Conservation (phyloP, 2,888 invertebrate genomes). For the Plagiodera versicolora region DNA sequence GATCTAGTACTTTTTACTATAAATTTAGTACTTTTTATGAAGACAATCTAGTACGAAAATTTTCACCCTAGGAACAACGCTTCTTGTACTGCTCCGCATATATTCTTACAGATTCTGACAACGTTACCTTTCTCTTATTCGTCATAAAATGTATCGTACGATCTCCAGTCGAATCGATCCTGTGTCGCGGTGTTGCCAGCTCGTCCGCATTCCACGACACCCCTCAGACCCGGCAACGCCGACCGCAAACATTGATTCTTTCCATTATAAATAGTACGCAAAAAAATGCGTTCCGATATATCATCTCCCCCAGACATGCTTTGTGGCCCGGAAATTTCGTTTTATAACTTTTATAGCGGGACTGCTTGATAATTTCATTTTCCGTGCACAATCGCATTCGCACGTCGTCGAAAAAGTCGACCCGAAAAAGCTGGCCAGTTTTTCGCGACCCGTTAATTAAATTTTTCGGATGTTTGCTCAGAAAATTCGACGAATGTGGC, state of each 20-base stretch:
- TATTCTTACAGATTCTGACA: no score
- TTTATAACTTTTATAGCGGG: slow-evolving; percentile 56
- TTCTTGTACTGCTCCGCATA: no score
- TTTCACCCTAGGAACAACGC: no score
- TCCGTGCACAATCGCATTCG: slow-evolving; percentile 45
- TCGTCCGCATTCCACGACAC: slow-evolving; percentile 44
- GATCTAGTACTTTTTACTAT: no score
- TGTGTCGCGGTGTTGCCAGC: slow-evolving; percentile 44
- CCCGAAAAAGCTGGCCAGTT: slow-evolving; percentile 13
- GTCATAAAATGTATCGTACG: slow-evolving; percentile 5
- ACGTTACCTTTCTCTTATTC: slow-evolving; percentile 15
- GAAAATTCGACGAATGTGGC: slow-evolving; percentile 7
- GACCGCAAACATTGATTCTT: slow-evolving; percentile 55
- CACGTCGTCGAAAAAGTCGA: slow-evolving; percentile 24
- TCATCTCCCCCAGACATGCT: slow-evolving; percentile 54
- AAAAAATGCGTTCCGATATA: slow-evolving; percentile 57
- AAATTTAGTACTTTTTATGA: no score
- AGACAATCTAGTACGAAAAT: no score
- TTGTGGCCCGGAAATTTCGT: slow-evolving; percentile 57
- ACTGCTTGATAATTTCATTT: slow-evolving; percentile 52
- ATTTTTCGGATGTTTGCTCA: slow-evolving; percentile 40
- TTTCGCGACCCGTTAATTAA: slow-evolving; percentile 41
- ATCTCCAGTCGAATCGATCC: slow-evolving; percentile 44
- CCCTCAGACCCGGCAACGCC: slow-evolving; percentile 33
- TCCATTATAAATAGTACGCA: slow-evolving; percentile 57